Conservation (phyloP, 2,888 invertebrate species). For the Malachius bipustulatus region DNA sequence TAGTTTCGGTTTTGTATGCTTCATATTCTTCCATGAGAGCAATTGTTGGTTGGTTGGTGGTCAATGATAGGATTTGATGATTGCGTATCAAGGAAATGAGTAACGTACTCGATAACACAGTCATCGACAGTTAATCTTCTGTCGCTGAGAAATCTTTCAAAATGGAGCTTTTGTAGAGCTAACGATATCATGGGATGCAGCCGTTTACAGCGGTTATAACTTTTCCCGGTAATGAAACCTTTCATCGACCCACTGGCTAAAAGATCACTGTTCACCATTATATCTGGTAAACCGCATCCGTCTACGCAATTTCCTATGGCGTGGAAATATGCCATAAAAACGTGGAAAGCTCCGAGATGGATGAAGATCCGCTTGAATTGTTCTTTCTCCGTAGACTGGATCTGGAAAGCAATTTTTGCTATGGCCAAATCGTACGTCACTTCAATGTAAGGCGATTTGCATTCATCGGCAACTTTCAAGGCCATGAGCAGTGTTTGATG, state of each 20-base stretch:
- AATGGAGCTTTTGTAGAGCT: conserved; percentile 22
- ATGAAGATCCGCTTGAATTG: conserved; percentile 21
- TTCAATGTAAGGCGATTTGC: conserved; percentile 5
- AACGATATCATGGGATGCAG: conserved; percentile 19
- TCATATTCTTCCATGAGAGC: conserved; percentile 4
- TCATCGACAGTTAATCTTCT: no score
- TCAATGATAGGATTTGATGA: background rate
- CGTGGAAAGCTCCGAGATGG: conserved; percentile 23
- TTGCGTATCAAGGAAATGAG: background rate
- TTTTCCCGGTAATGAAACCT: conserved; percentile 20
- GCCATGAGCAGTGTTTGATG: conserved; percentile 6
- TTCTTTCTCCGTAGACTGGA: conserved; percentile 10
- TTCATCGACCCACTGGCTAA: conserved; percentile 22
- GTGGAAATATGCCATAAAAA: conserved; percentile 23
- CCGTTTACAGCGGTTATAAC: conserved; percentile 18
- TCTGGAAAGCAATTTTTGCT: conserved; percentile 16
- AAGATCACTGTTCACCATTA: conserved; percentile 20
- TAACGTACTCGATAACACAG: background rate
- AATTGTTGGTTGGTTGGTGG: no score
- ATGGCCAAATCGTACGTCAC: conserved; percentile 17
- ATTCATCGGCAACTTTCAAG: conserved; percentile 8
- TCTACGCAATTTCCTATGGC: conserved; percentile 23
- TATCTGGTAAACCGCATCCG: conserved; percentile 18
- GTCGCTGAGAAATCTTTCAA: conserved; percentile 21
- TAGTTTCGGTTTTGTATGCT: conserved; percentile 14